Evolutionary conservation across 2,888 invertebrate species (phyloP).

Genomic region (Drosophila algonquin): DNA sequence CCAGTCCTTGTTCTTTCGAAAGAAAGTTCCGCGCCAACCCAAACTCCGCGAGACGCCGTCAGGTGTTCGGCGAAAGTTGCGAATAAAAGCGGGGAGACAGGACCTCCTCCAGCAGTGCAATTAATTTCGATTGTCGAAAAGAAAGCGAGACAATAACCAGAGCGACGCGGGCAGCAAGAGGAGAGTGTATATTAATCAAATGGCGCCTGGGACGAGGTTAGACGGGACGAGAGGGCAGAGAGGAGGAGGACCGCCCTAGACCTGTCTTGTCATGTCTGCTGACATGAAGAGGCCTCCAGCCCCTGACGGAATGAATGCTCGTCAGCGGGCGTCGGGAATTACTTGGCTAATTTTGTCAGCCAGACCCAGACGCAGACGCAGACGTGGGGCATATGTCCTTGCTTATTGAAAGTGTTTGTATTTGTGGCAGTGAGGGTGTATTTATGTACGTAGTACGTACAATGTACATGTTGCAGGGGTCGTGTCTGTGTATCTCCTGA

Average conservation of each 20-base stretch:
- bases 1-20: not conserved
- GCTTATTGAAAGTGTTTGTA: slow-evolving; percentile 6
- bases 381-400: slow-evolving; percentile 34
- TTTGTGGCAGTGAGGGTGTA: not conserved
- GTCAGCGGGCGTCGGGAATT: slow-evolving; percentile 62
- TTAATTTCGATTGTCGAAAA: slow-evolving; percentile 63
- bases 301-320: slow-evolving; percentile 26
- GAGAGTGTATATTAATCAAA: slow-evolving; percentile 44
- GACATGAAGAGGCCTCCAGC: slow-evolving; percentile 44
- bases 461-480: not conserved
- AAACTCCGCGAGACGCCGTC: slow-evolving; percentile 32
- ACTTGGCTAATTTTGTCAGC: slow-evolving; percentile 60
- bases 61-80: slow-evolving; percentile 41
- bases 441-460: not conserved
- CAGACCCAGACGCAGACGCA: slow-evolving; percentile 50
- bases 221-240: not conserved
- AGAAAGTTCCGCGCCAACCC: slow-evolving; percentile 21
- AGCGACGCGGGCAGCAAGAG: not conserved
- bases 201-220: slow-evolving; percentile 30
- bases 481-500: slow-evolving; percentile 4
- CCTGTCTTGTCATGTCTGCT: slow-evolving; percentile 44
- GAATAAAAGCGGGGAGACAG: slow-evolving; percentile 36
- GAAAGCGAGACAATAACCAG: slow-evolving; percentile 40
- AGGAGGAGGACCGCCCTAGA: slow-evolving; percentile 23
- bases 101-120: slow-evolving; percentile 43